phyloP scores from a whole-genome alignment of 2,113 vertebrate species.

The Theristicus caerulescens region DNA sequence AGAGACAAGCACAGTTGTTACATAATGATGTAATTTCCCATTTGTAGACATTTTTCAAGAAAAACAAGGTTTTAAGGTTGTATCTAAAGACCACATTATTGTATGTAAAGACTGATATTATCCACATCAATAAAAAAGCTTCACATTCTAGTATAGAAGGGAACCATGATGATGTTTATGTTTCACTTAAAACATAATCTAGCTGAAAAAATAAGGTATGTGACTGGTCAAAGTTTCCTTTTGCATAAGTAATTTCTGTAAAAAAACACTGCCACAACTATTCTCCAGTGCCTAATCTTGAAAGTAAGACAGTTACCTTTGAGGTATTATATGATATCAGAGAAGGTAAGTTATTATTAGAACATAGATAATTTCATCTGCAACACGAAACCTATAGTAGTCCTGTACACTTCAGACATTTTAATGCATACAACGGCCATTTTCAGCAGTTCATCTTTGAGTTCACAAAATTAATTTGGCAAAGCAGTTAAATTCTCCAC shows the following conservation, averaged over 20 bases:
- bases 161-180: neutral
- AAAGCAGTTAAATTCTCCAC: neutral
- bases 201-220: neutral
- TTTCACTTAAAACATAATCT: neutral
- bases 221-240: neutral
- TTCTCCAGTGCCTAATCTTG: neutral
- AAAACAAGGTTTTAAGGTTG: neutral
- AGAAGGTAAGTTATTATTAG: neutral
- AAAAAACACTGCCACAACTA: neutral
- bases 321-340: neutral
- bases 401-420: neutral
- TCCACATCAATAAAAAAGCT: neutral
- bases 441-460: neutral
- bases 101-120: neutral
- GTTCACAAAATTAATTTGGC: neutral
- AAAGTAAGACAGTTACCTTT: neutral
- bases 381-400: neutral
- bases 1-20: neutral
- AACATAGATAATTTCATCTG: neutral
- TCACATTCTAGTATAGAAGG: neutral
- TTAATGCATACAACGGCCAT: neutral
- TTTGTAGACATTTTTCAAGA: neutral
- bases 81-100: neutral
- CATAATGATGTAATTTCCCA: neutral
- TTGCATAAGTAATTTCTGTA: neutral